phyloP scores from a whole-genome alignment of 1,140 invertebrate species.

The Ridgeia piscesae region DNA sequence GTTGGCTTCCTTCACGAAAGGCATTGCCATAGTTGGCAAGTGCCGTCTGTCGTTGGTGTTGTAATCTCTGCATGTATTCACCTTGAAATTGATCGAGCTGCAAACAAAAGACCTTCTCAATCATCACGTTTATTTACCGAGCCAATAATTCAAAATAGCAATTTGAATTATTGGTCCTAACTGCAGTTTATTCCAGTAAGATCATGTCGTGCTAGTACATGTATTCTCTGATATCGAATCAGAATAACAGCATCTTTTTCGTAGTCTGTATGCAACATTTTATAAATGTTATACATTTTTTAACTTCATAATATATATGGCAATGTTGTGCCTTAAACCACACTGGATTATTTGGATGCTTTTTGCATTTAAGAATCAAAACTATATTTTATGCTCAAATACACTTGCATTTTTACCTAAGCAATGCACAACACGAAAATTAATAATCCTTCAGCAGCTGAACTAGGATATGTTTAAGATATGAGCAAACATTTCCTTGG shows the following conservation, averaged over 20 bases:
- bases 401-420: too few species aligned
- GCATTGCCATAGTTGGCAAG: slow-evolving; percentile 4
- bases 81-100: background rate
- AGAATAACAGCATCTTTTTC: background rate
- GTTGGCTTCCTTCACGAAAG: background rate
- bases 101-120: background rate
- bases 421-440: too few species aligned
- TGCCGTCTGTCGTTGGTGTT: background rate
- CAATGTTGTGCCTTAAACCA: too few species aligned
- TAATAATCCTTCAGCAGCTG: too few species aligned
- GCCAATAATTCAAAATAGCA: background rate
- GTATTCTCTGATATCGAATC: too few species aligned
- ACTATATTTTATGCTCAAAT: too few species aligned
- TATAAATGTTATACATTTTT: too few species aligned
- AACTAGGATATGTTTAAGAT: too few species aligned
- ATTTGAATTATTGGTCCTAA: background rate
- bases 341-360: too few species aligned
- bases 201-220: background rate
- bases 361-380: too few species aligned
- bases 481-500: too few species aligned
- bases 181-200: background rate
- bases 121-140: background rate
- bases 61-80: background rate
- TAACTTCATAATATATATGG: too few species aligned
- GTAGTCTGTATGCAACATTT: background rate